Conservation (phyloP, 2,888 invertebrate genomes). For the Microplitis manilae region DNA sequence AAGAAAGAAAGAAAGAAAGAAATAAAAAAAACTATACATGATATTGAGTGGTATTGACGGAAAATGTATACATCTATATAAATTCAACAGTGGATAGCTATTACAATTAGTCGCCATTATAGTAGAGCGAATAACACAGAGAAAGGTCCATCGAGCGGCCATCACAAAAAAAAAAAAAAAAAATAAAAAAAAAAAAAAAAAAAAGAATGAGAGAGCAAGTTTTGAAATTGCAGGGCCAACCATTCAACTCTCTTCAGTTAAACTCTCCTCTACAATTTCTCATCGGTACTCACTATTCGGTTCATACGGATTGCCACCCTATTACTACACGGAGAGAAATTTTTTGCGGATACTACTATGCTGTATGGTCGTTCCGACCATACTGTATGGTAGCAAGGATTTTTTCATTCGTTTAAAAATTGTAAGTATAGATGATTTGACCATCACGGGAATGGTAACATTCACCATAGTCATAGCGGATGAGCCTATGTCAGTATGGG, state of each 20-base stretch:
- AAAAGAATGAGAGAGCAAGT: slow-evolving; percentile 40
- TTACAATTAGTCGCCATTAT: slow-evolving; percentile 66
- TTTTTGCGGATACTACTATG: no score
- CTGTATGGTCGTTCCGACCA: no score
- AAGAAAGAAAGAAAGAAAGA: slow-evolving; percentile 17
- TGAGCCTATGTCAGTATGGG: no score
- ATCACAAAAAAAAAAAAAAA: not conserved
- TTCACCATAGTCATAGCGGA: no score
- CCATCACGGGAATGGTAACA: no score
- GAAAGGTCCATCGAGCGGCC: not conserved
- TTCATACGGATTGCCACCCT: no score
- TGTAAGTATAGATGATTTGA: no score
- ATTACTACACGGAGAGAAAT: no score
- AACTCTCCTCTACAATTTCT: slow-evolving; percentile 25
- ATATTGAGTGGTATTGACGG: slow-evolving; percentile 9
- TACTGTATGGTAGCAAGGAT: no score
- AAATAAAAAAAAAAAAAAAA: not conserved
- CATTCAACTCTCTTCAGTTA: slow-evolving; percentile 42
- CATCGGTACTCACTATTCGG: slow-evolving; percentile 4
- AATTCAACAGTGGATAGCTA: slow-evolving; percentile 56
- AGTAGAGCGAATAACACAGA: slow-evolving; percentile 33
- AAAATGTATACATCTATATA: slow-evolving; percentile 15
- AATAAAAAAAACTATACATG: slow-evolving; percentile 1
- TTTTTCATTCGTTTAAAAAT: no score
- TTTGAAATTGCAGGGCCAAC: slow-evolving; percentile 59